Base-by-base conservation (phyloP, 2,113 vertebrate species). In the Crotalus horridus region DNA sequence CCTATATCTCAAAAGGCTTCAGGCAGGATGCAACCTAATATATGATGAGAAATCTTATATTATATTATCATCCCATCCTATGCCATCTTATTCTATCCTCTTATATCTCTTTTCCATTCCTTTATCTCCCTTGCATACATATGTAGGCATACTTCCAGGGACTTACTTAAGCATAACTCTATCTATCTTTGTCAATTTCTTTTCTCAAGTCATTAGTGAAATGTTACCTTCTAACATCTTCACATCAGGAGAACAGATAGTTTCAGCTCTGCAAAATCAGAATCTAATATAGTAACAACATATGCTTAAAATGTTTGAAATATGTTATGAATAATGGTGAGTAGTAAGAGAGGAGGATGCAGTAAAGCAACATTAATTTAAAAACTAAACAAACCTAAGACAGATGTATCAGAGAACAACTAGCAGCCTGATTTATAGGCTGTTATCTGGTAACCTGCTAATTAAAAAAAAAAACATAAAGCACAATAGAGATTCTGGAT, bases 131-230 rank as follows among this genome's bases (percentile, higher is more conserved):
- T 53, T 51, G 46, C 11, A 13, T 24, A 69, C 46, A 69, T 13
- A 69, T n/a, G 26, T 26, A 21, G 5, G n/a, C 74, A 86, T 88
- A 93, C 89, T 97, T 97, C 95, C 13, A 85, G 39, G 93, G 96
- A 93, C 93, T 94, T 97, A 90, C 96, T 96, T 88, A 93, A 96
- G 96, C 96, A 91, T 91, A 92, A 94, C 93, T 94, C 85, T 94
- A 97, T 98, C 96, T 95, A 96, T 97, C 97, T 97, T 93, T 97
- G 97, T 97, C 97, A 97, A 93, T 96, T 96, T 97, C 95, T 94
- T 96, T 90, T 81, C 88, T 95, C 89, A 85, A 97, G 95, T 93
- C 96, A 96, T 98, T 97, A 97, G 96, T 96, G 93, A 97, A 97
- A 97, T 98, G 97, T 97, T 97, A 97, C 97, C 97, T 98, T 98